Conservation (phyloP, 1,140 invertebrate species). For the Bombus pascuorum region DNA sequence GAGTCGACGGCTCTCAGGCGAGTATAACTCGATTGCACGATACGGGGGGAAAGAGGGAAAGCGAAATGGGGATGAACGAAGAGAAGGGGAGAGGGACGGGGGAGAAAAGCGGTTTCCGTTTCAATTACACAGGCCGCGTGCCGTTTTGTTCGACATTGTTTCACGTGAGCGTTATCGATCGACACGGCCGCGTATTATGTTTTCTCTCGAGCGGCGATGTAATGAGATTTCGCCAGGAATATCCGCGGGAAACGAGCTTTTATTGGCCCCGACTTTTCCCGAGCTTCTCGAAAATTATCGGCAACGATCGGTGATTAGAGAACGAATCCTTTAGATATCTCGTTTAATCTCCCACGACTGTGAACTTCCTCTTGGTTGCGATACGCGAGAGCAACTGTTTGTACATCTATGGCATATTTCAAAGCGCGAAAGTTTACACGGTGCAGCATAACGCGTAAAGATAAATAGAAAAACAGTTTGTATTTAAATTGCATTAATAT, state of each 20-base stretch:
- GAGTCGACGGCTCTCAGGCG: slow-evolving; percentile 93
- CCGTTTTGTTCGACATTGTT: slow-evolving; percentile 25
- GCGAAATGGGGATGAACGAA: background rate
- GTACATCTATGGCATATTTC: too few species aligned
- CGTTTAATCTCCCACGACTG: too few species aligned
- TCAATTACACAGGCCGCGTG: slow-evolving; percentile 40
- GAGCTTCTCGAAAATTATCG: background rate
- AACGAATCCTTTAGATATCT: too few species aligned
- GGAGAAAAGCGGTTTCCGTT: slow-evolving; percentile 20
- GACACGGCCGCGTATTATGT: slow-evolving; percentile 14
- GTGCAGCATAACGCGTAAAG: too few species aligned
- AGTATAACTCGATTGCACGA: slow-evolving; percentile 66
- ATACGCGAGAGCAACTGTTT: too few species aligned
- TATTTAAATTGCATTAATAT: too few species aligned
- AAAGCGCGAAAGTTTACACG: too few species aligned
- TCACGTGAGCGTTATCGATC: slow-evolving; percentile 30
- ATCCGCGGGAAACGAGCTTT: slow-evolving; percentile 27
- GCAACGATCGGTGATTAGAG: background rate
- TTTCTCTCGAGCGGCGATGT: slow-evolving; percentile 10
- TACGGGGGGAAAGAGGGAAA: too few species aligned
- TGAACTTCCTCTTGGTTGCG: too few species aligned
- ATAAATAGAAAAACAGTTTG: too few species aligned
- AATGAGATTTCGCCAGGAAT: slow-evolving; percentile 6
- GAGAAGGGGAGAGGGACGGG: background rate
- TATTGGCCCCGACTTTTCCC: background rate